Evolutionary conservation across 1,140 invertebrate species (phyloP), one percentile per base, ranked within the genome.

Genomic region (Aphis craccivora): DNA sequence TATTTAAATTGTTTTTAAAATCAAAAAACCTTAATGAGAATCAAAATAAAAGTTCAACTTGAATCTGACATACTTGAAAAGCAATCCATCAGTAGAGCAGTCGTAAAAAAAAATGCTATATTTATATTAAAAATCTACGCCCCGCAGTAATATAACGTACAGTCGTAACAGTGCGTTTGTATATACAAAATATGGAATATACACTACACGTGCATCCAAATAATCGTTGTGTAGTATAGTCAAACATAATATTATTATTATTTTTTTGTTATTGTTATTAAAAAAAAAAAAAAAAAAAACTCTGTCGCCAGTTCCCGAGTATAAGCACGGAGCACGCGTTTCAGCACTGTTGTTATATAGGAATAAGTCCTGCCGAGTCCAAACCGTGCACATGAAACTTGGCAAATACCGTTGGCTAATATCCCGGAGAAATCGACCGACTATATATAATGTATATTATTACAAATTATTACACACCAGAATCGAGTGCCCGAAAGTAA

Each of bases 401-500:
- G 60, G 60, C 60, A 76, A n/a, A 76, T n/a, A 76, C n/a, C 60
- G 60, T 35, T 76, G 60, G 60, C 60, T 76, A 18, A n/a, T 76
- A 76, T 76, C 30, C 60, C 60, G 60, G 60, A 76, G n/a, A 76
- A 76, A 76, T 76, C 60, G 30, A 76, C 60, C 60, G 18, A 35
- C 60, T 76, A 76, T 18, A 76, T 30, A 30, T 60, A 60, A 25
- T 60, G 30, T 30, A 35, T 67, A 76, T 76, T 76, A 76, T 76
- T 76, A n/a, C 60, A 76, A 76, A 76, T 76, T 76, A 76, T 76
- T 40, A 43, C 84, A 43, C 84, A 40, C 37, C 37, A 45, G 30
- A 45, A 86, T 40, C 84, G 84, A 86, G 30, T 86, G 60, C 60
- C n/a, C 35, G 48, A 45, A 53, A 55, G 48, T 40, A 89, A 89